These are phyloP conservation scores for Lerista edwardsae DNA, from an alignment of 2,797 vertebrate species.

Conservation along the genomic window DNA sequence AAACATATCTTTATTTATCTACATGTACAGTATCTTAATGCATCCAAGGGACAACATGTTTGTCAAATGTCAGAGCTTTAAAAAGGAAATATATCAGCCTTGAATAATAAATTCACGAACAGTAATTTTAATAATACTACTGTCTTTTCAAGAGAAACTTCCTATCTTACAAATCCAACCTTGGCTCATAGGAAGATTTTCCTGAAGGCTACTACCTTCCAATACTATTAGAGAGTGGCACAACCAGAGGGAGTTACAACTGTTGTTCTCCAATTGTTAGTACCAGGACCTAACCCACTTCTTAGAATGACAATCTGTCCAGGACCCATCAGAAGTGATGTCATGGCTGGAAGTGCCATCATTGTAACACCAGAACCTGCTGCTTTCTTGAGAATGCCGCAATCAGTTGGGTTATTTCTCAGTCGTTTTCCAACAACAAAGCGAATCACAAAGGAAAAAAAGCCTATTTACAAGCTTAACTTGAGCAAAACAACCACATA, in stretches of 20 bases:
- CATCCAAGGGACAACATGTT: background rate
- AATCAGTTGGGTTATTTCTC: too few relatives aligned
- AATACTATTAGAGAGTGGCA: background rate
- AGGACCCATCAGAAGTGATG: too few relatives aligned
- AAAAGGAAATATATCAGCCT: background rate
- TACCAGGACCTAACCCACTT: too few relatives aligned
- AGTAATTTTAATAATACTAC: background rate
- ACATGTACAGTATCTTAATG: conserved; percentile 12
- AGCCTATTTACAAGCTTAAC: too few relatives aligned
- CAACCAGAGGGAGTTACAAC: background rate
- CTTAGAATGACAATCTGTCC: too few relatives aligned
- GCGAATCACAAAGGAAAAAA: too few relatives aligned
- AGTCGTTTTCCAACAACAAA: too few relatives aligned
- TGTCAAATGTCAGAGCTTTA: conserved; percentile 27
- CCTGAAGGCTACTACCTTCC: background rate
- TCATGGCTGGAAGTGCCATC: too few relatives aligned
- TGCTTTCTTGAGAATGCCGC: too few relatives aligned
- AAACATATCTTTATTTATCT: background rate
- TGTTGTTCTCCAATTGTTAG: too few relatives aligned
- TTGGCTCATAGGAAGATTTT: background rate
- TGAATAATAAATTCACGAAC: background rate
- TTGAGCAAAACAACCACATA: too few relatives aligned
- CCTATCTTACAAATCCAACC: background rate
- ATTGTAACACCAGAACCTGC: too few relatives aligned
- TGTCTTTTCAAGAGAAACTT: background rate